phyloP scores from a whole-genome alignment of 2,888 invertebrate species.

The Meiosimyza platycephala region DNA sequence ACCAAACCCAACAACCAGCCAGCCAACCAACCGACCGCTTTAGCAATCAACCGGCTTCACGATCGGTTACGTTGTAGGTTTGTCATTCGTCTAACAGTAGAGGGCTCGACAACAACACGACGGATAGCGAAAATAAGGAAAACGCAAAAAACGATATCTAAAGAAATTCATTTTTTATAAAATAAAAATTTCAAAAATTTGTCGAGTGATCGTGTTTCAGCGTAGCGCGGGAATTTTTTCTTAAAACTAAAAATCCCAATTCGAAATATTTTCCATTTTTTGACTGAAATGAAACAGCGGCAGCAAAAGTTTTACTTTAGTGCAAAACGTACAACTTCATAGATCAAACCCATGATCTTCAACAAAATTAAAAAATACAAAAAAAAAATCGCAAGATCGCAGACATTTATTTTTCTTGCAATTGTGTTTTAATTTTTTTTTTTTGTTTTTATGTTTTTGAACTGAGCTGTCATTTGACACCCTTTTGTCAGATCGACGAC shows the following conservation, averaged over 20 bases:
- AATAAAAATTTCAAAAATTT: neutral
- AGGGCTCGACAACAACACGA: conserved; percentile 49
- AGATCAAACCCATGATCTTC: neutral
- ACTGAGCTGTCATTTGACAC: no score
- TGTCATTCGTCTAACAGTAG: conserved; percentile 58
- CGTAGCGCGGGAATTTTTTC: conserved; percentile 9
- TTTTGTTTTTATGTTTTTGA: no score
- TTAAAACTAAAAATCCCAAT: neutral
- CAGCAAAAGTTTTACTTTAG: conserved; percentile 3
- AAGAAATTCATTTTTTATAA: neutral
- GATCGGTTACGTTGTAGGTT: conserved; percentile 49
- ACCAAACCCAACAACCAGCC: no score
- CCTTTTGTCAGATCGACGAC: no score
- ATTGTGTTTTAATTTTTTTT: no score
- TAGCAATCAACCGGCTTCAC: conserved; percentile 13
- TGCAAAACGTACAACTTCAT: conserved; percentile 7
- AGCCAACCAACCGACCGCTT: neutral
- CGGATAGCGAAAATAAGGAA: conserved; percentile 31
- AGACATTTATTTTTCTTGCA: no score
- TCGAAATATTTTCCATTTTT: neutral
- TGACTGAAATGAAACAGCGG: neutral
- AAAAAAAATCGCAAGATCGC: no score
- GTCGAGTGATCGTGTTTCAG: conserved; percentile 18
- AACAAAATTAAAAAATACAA: no score
- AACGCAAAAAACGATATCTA: conserved; percentile 8